A percentile compares a stretch with the other conserved stretches of the same genome.
phyloP scores from a whole-genome alignment of 1,140 invertebrate genomes.

The Mercenaria mercenaria region DNA sequence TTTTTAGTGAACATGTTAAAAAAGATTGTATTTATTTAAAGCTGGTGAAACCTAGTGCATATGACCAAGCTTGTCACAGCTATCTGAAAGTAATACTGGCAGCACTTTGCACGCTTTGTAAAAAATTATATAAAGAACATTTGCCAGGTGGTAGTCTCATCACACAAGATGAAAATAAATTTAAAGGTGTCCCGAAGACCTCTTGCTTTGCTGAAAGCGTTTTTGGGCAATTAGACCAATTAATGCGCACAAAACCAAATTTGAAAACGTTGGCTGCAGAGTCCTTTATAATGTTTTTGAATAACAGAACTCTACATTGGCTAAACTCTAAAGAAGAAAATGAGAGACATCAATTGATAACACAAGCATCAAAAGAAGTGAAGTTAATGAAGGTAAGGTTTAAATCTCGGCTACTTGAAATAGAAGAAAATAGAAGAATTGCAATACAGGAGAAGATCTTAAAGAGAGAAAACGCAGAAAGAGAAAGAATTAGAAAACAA shows the following conservation, averaged over 20 bases:
- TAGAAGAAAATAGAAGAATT: conserved; percentile 11
- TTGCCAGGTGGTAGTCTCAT: not conserved
- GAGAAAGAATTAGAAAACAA: conserved; percentile 40
- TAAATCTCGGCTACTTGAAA: not conserved
- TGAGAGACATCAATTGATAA: not conserved
- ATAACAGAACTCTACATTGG: conserved; percentile 43
- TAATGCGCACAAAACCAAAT: conserved; percentile 15
- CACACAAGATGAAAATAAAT: not conserved
- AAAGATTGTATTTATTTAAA: too few species aligned
- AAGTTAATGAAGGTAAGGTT: not conserved
- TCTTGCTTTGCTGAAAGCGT: conserved; percentile 53
- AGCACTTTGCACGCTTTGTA: not conserved
- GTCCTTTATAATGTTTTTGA: conserved; percentile 45
- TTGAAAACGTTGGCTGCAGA: conserved; percentile 36
- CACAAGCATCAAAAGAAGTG: not conserved
- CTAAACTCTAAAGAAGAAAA: conserved; percentile 16
- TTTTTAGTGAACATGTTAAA: too few species aligned
- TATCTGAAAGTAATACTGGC: not conserved
- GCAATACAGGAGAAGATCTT: not conserved
- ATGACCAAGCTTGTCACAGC: not conserved
- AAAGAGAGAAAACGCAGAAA: not conserved
- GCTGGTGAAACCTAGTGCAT: not conserved
- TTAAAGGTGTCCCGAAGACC: conserved; percentile 5
- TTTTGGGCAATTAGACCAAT: conserved; percentile 37
- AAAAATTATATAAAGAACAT: conserved; percentile 26